Conservation (phyloP, 2,888 invertebrate species). For the Heteromurus nitidus region DNA sequence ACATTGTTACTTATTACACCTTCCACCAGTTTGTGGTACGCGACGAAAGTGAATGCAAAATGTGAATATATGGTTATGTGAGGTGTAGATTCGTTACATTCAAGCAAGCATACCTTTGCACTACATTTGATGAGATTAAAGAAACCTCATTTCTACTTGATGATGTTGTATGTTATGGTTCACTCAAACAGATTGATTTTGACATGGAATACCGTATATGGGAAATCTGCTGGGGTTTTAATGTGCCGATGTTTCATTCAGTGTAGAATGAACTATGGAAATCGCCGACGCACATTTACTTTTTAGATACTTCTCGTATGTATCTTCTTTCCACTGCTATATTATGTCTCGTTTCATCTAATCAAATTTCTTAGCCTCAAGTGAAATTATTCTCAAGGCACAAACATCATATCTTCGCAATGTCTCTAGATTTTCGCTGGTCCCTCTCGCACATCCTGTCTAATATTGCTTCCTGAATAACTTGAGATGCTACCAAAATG, state of each 20-base stretch:
- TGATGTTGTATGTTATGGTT: constrained; percentile 55
- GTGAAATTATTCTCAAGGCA: not conserved
- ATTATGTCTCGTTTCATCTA: not conserved
- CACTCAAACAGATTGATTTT: constrained; percentile 68
- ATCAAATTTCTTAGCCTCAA: not conserved
- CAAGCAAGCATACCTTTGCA: constrained; percentile 5
- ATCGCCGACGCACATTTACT: not conserved
- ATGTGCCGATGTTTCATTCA: constrained; percentile 20
- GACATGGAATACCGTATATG: constrained; percentile 68
- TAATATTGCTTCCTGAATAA: constrained; percentile 38
- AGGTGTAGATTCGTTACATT: not conserved
- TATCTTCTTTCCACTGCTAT: not conserved
- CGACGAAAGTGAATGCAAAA: constrained; percentile 4
- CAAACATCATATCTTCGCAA: not conserved
- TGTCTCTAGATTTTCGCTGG: not conserved
- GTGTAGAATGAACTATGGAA: constrained; percentile 10
- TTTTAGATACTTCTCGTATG: not conserved
- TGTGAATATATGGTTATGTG: constrained; percentile 16
- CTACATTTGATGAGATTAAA: constrained; percentile 44
- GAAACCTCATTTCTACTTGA: constrained; percentile 45
- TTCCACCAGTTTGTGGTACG: not conserved
- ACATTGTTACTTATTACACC: constrained; percentile 37
- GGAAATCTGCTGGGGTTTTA: constrained; percentile 44
- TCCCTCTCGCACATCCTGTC: not conserved
- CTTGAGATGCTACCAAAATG: constrained; percentile 12